Conservation (phyloP, 2,113 vertebrate genomes). For the Tachysurus vachellii region DNA sequence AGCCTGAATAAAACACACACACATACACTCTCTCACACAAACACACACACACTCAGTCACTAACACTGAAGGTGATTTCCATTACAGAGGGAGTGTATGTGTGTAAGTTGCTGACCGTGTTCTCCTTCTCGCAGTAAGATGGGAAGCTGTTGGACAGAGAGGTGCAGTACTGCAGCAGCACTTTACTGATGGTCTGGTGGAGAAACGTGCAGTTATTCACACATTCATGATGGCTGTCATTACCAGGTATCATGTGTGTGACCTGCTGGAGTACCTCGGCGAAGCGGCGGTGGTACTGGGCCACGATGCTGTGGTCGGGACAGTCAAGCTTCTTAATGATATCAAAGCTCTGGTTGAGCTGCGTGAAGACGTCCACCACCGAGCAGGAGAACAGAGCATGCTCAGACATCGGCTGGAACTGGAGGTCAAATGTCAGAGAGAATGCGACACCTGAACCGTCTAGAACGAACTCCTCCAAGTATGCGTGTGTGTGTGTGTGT, state of each 20-base stretch:
- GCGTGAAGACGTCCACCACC: constrained; percentile 97
- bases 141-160: constrained; percentile 87
- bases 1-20: neutral
- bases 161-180: constrained; percentile 91
- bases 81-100: neutral
- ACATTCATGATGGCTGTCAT: neutral
- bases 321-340: constrained; percentile 97
- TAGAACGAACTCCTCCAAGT: neutral
- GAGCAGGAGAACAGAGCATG: constrained; percentile 97
- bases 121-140: constrained; percentile 91
- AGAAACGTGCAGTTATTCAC: constrained; percentile 38
- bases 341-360: constrained; percentile 98
- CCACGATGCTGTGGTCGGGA: constrained; percentile 85
- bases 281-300: constrained; percentile 88
- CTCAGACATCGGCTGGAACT: constrained; percentile 98
- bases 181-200: constrained; percentile 89
- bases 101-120: constrained; percentile 78
- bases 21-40: neutral
- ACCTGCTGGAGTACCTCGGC: constrained; percentile 79
- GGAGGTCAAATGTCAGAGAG: neutral
- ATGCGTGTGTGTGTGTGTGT: constrained; percentile 29
- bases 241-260: too few species aligned
- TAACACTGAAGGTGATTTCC: too few species aligned
- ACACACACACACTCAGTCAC: neutral
- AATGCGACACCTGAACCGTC: neutral